Conservation (phyloP, 2,113 vertebrate species). For the Tyto alba region DNA sequence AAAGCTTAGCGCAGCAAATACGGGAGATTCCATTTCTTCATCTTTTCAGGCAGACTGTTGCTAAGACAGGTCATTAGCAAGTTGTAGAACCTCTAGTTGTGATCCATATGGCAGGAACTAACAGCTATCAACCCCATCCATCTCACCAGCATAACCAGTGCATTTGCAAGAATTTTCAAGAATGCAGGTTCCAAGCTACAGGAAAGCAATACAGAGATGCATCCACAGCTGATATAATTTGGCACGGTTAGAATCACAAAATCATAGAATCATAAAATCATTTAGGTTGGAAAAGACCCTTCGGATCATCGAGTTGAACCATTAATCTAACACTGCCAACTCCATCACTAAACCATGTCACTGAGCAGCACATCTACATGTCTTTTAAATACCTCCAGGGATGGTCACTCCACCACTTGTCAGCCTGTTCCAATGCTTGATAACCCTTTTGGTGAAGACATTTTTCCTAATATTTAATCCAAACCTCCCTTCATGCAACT, state of each 20-base stretch:
- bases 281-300: neutral
- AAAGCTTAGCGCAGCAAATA: neutral
- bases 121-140: neutral
- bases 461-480: neutral
- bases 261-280: neutral
- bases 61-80: constrained; percentile 22
- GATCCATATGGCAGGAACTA: neutral
- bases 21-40: neutral
- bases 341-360: neutral
- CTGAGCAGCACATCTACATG: neutral
- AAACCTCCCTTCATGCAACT: neutral
- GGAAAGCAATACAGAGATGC: neutral
- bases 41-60: neutral
- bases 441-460: neutral
- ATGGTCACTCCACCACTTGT: neutral
- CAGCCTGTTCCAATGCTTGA: neutral
- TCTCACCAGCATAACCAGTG: neutral
- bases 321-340: neutral
- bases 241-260: neutral
- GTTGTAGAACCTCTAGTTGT: neutral
- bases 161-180: neutral
- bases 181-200: neutral
- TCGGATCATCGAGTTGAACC: fast-evolving
- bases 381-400: neutral
- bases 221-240: neutral